phyloP scores from a whole-genome alignment of 2,113 vertebrate genomes.

The Sylvilagus bachmani region DNA sequence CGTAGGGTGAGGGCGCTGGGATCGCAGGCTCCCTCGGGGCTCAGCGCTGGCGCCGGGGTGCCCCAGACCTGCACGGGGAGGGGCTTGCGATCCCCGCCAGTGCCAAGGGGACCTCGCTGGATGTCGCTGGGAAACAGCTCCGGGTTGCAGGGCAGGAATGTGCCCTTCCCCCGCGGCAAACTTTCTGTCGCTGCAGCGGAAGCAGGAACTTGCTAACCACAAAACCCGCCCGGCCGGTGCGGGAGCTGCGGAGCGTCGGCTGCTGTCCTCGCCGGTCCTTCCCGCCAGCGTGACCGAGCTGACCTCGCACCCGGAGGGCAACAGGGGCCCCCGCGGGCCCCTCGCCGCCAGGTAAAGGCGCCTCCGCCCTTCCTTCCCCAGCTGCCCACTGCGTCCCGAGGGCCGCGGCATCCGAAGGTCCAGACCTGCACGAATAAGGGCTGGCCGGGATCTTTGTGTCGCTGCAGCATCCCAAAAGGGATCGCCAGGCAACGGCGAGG shows the following conservation, averaged over 20 bases:
- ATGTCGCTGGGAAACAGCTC: conserved; percentile 63
- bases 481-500: neutral
- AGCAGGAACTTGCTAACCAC: conserved; percentile 76
- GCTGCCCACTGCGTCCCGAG: too few species aligned
- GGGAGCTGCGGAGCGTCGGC: neutral
- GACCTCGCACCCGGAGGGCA: neutral
- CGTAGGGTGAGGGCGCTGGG: fast-evolving
- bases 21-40: too few species aligned
- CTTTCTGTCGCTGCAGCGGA: conserved; percentile 68
- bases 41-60: neutral
- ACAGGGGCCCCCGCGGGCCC: neutral
- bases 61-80: neutral
- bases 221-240: neutral
- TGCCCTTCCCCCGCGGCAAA: conserved; percentile 52
- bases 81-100: fast-evolving
- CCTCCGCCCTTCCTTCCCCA: too few species aligned
- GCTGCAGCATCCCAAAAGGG: neutral
- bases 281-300: neutral
- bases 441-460: neutral
- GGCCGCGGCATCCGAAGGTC: neutral
- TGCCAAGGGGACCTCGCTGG: neutral
- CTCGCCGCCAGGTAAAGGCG: conserved; percentile 53
- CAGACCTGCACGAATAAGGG: neutral
- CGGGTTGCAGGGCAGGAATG: conserved; percentile 70
- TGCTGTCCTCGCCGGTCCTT: neutral